These are phyloP conservation scores for Zoroaster sp. DNA, from an alignment of 53 echinoderm and acorn worm genomes.

Conservation along the genomic window DNA sequence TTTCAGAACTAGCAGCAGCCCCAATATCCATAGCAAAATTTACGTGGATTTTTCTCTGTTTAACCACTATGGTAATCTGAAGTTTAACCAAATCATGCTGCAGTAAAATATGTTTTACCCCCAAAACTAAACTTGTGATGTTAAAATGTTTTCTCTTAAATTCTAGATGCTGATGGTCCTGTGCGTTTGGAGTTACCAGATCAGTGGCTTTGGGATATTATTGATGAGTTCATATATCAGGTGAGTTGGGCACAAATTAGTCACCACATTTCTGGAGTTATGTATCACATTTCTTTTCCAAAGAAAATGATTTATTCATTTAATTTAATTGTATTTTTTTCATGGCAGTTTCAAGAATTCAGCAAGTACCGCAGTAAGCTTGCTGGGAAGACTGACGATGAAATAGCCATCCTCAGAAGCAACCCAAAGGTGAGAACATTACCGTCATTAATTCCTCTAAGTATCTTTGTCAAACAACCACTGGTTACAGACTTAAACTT, in stretches of 20 bases:
- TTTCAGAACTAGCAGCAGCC: too few relatives aligned
- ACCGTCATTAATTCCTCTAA: not conserved
- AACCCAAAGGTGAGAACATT: conserved; percentile 77
- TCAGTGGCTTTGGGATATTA: conserved; percentile 98
- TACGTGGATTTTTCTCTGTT: too few relatives aligned
- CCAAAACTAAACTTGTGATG: not conserved
- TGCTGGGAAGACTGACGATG: conserved; percentile 71
- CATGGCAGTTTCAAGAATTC: conserved; percentile 88
- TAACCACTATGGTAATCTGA: too few relatives aligned
- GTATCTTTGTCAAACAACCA: too few relatives aligned
- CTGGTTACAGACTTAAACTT: too few relatives aligned
- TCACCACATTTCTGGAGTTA: too few relatives aligned
- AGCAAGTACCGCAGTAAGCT: conserved; percentile 93
- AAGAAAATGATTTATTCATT: not conserved
- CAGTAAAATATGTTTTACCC: not conserved
- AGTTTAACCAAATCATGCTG: not conserved
- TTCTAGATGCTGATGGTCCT: conserved; percentile 83
- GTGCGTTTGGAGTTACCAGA: conserved; percentile 88
- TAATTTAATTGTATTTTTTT: not conserved
- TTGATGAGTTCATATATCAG: conserved; percentile 99
- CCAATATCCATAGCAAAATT: too few relatives aligned
- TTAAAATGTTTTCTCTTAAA: not conserved
- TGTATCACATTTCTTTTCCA: not conserved
- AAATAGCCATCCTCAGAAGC: conserved; percentile 68
- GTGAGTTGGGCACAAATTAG: too few relatives aligned